phyloP scores from a whole-genome alignment of 2,113 vertebrate genomes.

The Forbesichthys agassizii region DNA sequence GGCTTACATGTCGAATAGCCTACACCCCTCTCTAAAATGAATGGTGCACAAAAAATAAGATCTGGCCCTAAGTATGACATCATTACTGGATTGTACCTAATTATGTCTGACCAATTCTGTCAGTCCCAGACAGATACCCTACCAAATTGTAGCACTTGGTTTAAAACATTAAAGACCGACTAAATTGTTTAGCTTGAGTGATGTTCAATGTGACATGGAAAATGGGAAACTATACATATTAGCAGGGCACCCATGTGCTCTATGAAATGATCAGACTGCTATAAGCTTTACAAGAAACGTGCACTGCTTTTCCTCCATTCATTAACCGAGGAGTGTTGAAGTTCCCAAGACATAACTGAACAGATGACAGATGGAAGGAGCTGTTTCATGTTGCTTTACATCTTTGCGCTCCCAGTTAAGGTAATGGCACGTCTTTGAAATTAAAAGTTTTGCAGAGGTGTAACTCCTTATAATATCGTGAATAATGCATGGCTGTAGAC shows the following conservation, averaged over 20 bases:
- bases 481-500: conserved; percentile 53
- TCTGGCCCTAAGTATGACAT: no score
- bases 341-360: conserved; percentile 26
- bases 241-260: background rate
- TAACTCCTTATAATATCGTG: conserved; percentile 40
- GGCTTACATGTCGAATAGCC: no score
- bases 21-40: no score
- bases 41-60: no score
- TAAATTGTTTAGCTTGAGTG: no score
- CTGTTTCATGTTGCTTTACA: conserved; percentile 26
- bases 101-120: no score
- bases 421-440: conserved; percentile 29
- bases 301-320: conserved; percentile 4
- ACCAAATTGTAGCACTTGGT: no score
- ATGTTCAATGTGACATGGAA: no score
- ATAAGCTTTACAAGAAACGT: conserved; percentile 8
- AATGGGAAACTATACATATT: background rate
- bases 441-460: conserved; percentile 18
- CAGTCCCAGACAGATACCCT: no score
- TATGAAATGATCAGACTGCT: background rate
- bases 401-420: conserved; percentile 32
- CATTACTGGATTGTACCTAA: no score
- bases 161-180: no score
- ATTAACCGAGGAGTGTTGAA: conserved; percentile 31
- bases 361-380: conserved; percentile 38